Evolutionary conservation across 64 coral and sea anemone species (phyloP), one percentile per base, ranked within the genome.

Genomic region (Stichodactyla helianthus): DNA sequence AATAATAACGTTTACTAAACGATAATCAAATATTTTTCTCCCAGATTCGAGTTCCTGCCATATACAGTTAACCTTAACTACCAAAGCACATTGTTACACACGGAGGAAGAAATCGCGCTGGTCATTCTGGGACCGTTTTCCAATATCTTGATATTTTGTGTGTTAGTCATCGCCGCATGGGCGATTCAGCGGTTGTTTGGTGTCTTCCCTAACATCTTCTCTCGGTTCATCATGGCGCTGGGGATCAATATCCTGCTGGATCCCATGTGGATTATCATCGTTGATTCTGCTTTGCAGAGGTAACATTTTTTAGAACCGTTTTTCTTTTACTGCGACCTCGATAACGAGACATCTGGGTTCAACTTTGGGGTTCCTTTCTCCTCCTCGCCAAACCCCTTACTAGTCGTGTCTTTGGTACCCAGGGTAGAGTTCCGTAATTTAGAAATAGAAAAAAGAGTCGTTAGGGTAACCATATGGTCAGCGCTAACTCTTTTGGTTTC

Each of bases 21-120:
- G 35, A 44, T 44, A 44, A 44, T 65, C 2, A 4, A 79, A 15
- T 50, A 10, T 19, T 11, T 79, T 79, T 0, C 2, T 70, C 63
- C 15, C 19, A 97, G 95, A 79, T 97, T 93, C 67, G 95, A 97
- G 77, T 97, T 97, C n/a, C 82, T 88, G 50, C 91, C 95, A 15
- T 97, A 97, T 74, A 89, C 95, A 3, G 95, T 97, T 19, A 97
- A 93, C 62, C 91, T 97, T 58, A 97, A 97, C 91, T 97, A 97
- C 53, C 95, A 97, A 82, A 97, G 60, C 82, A 97, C 95, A 7
- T 53, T 97, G 19, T 61, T 97, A 15, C 92, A 97, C 71, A 97
- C 95, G 8, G 86, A 87, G n/a, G 91, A 97, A 51, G 91, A 93
- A 77, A 97, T 97, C 18, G 86, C 88, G 18, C 61, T 97, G 76